Evolutionary conservation across 2,888 invertebrate genomes (phyloP).

Genomic region (Heteropelma amictum): DNA sequence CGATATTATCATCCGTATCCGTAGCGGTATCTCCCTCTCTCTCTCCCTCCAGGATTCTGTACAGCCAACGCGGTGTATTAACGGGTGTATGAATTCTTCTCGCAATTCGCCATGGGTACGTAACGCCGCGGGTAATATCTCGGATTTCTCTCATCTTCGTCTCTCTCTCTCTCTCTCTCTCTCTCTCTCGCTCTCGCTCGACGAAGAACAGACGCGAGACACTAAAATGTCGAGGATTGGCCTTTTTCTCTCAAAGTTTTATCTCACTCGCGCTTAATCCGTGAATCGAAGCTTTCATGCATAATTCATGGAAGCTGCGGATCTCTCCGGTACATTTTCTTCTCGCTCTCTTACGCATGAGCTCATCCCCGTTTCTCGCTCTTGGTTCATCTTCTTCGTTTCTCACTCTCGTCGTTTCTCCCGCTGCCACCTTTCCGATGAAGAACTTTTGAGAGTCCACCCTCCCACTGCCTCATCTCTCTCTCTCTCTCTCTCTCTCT

Average conservation of each 20-base stretch:
- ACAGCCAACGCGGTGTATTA: conserved; percentile 33
- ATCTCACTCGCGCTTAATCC: conserved; percentile 70
- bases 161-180: background rate
- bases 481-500: conserved; percentile 53
- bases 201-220: conserved; percentile 53
- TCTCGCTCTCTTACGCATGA: conserved; percentile 32
- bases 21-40: conserved; percentile 11
- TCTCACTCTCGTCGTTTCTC: conserved; percentile 50
- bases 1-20: conserved; percentile 63
- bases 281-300: conserved; percentile 77
- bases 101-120: conserved; percentile 66
- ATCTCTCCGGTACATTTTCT: conserved; percentile 52
- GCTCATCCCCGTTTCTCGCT: conserved; percentile 44
- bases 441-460: no score
- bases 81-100: conserved; percentile 60
- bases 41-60: conserved; percentile 57
- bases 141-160: conserved; percentile 12
- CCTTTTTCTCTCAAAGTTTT: conserved; percentile 6
- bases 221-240: conserved; percentile 36
- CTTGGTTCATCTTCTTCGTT: conserved; percentile 54
- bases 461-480: conserved; percentile 54
- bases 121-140: conserved; percentile 54
- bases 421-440: no score
- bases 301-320: conserved; percentile 70
- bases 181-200: conserved; percentile 4